A percentile compares a stretch with the other conserved stretches of the same genome.
Evolutionary conservation across 2,113 vertebrate species (phyloP).

Genomic region (Rhodinocichla rosea): DNA sequence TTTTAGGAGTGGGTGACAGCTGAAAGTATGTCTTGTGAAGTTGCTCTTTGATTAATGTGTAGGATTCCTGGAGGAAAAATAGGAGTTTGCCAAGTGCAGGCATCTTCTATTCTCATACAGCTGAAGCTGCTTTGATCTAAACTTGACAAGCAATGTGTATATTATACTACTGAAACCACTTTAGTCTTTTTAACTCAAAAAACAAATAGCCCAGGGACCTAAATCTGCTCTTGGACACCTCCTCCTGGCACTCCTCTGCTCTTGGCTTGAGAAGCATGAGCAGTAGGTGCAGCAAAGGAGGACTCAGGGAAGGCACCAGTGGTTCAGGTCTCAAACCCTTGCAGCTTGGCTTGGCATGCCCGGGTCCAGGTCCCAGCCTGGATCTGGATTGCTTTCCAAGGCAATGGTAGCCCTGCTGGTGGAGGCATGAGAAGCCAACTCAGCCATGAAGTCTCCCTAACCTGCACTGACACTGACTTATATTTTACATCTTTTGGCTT

Average conservation of each 20-base stretch:
- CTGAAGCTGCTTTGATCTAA: slow-evolving; percentile 38
- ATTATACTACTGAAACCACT: slow-evolving; percentile 5
- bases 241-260: background rate
- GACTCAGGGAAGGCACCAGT: background rate
- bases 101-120: slow-evolving; percentile 2
- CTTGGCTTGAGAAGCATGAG: background rate
- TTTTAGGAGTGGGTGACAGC: background rate
- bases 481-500: background rate
- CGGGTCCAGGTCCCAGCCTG: background rate
- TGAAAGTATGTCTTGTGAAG: background rate
- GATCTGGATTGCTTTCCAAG: background rate
- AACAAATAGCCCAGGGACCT: slow-evolving; percentile 28
- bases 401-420: accelerated
- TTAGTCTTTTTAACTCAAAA: slow-evolving; percentile 27
- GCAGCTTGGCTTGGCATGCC: background rate
- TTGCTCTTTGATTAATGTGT: background rate
- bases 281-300: background rate
- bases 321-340: accelerated
- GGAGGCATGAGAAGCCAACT: background rate
- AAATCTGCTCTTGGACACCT: background rate
- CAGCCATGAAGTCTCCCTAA: background rate
- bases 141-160: slow-evolving; percentile 45
- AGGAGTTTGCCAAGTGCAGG: slow-evolving; percentile 15
- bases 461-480: background rate
- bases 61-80: slow-evolving; percentile 13